Evolutionary conservation across 53 echinoderm and acorn worm genomes (phyloP).

Genomic region (Mesocentrotus franciscanus): DNA sequence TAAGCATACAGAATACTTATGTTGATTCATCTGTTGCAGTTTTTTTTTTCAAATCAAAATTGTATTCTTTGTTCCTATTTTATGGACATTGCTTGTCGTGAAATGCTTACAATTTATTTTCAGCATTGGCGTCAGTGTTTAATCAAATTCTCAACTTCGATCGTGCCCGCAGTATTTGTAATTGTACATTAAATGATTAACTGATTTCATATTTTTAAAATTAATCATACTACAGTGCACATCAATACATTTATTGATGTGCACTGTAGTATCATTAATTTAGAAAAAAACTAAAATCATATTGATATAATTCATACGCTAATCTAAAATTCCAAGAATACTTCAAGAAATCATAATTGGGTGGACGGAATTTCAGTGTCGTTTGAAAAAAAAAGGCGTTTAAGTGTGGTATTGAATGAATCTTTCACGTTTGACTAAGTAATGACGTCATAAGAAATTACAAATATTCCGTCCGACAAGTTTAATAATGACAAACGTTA

Average conservation of each 20-base stretch:
- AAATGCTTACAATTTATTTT: neutral
- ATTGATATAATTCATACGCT: neutral
- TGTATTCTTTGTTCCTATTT: neutral
- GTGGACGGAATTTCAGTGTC: neutral
- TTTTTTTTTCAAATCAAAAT: neutral
- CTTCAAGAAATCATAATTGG: neutral
- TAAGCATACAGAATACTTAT: neutral
- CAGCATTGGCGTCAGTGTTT: neutral
- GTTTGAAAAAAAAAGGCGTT: neutral
- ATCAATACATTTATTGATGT: neutral
- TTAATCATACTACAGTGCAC: too few species aligned
- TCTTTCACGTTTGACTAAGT: neutral
- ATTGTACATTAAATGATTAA: neutral
- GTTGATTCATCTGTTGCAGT: conserved; percentile 33
- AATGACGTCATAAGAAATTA: neutral
- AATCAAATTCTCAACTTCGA: neutral
- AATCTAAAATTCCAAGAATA: neutral
- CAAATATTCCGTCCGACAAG: neutral
- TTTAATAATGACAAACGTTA: conserved; percentile 1
- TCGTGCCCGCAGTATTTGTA: neutral
- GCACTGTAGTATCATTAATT: neutral
- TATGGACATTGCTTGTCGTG: neutral
- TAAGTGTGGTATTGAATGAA: neutral
- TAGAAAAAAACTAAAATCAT: neutral
- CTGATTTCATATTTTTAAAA: too few species aligned